phyloP scores from a whole-genome alignment of 1,140 invertebrate species.

The Aphelenchoides besseyi region DNA sequence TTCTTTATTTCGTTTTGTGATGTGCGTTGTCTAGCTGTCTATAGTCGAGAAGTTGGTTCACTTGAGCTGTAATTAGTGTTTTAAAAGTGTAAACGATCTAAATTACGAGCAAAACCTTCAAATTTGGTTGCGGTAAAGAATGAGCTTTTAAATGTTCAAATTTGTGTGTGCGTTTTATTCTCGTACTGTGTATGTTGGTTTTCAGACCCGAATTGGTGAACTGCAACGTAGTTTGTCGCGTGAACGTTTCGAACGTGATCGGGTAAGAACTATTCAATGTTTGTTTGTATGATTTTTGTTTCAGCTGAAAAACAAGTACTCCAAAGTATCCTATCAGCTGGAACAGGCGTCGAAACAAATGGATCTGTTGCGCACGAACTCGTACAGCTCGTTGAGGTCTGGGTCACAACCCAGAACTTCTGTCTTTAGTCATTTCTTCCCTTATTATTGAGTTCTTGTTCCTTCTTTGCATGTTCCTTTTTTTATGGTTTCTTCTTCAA shows the following conservation, averaged over 20 bases:
- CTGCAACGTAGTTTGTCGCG: conserved; percentile 61
- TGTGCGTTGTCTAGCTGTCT: no score
- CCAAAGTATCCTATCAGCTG: conserved; percentile 49
- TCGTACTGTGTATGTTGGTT: no score
- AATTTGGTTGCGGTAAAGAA: no score
- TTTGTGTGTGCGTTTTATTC: no score
- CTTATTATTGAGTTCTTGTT: conserved; percentile 53
- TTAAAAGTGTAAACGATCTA: no score
- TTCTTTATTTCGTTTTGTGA: no score
- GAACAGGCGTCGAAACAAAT: conserved; percentile 61
- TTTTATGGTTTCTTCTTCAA: conserved; percentile 13
- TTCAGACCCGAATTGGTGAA: conserved; percentile 57
- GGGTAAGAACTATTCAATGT: conserved; percentile 49
- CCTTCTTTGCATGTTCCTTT: conserved; percentile 3
- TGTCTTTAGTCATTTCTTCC: conserved; percentile 61
- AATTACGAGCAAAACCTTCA: no score
- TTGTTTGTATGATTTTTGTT: conserved; percentile 37
- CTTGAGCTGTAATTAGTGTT: no score
- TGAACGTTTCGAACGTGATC: conserved; percentile 55
- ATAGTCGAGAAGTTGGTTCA: no score
- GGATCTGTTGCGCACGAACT: conserved; percentile 56
- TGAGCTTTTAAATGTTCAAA: no score
- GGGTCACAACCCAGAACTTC: conserved; percentile 52
- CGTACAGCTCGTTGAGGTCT: conserved; percentile 47
- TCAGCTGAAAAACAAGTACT: conserved; percentile 58